Evolutionary conservation across 2,797 vertebrate genomes (phyloP).

Genomic region (Sebastolobus altivelis): DNA sequence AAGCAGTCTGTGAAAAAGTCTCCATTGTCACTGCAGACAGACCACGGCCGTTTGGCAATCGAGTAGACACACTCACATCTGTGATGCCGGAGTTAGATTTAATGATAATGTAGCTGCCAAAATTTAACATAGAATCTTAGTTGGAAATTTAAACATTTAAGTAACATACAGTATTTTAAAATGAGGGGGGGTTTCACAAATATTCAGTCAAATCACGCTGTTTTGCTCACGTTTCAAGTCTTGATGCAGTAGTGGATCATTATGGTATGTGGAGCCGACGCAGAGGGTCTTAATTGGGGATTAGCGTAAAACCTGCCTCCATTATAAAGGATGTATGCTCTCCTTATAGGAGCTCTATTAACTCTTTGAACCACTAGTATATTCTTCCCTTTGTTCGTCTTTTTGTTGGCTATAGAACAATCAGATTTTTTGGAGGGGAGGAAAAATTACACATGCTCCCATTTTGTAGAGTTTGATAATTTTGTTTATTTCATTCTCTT

Average conservation of each 20-base stretch:
- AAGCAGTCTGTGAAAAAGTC: not conserved
- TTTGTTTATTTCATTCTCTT: slow-evolving; percentile 52
- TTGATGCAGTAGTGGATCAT: slow-evolving; percentile 52
- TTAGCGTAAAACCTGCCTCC: slow-evolving; percentile 49
- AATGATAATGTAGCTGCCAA: slow-evolving; percentile 20
- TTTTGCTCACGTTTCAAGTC: slow-evolving; percentile 44
- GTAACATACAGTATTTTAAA: slow-evolving; percentile 1
- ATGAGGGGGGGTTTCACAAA: not conserved
- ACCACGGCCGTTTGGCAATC: not conserved
- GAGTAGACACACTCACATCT: slow-evolving; percentile 1
- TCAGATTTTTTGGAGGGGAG: slow-evolving; percentile 3
- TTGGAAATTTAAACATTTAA: not conserved
- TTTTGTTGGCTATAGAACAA: slow-evolving; percentile 52
- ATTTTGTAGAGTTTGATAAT: slow-evolving; percentile 53
- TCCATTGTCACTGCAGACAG: not conserved
- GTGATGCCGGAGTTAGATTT: slow-evolving; percentile 21
- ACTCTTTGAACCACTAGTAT: slow-evolving; percentile 37
- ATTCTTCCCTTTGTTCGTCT: slow-evolving; percentile 7
- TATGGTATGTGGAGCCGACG: slow-evolving; percentile 1
- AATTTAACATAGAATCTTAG: slow-evolving; percentile 6
- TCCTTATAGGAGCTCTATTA: slow-evolving; percentile 46
- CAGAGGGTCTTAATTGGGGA: slow-evolving; percentile 33
- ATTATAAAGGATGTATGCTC: slow-evolving; percentile 54
- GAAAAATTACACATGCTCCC: slow-evolving; percentile 27
- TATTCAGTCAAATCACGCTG: slow-evolving; percentile 23